Conservation (phyloP, 2,797 vertebrate genomes). For the Muscicapa comitata region DNA sequence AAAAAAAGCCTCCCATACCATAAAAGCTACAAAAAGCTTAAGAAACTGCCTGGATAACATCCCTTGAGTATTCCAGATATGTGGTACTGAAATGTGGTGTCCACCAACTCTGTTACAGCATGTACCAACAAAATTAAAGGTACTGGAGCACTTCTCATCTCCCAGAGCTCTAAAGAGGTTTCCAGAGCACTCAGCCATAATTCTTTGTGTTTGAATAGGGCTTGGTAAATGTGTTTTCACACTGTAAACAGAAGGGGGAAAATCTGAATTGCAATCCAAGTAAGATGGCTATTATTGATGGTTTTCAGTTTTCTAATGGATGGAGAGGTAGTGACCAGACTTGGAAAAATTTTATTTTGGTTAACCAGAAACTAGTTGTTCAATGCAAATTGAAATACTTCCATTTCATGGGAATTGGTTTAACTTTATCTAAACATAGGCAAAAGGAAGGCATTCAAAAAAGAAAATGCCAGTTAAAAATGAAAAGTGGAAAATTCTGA, state of each 20-base stretch:
- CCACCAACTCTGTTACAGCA: neutral
- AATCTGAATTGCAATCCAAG: neutral
- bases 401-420: neutral
- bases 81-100: neutral
- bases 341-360: neutral
- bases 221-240: neutral
- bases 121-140: neutral
- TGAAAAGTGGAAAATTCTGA: neutral
- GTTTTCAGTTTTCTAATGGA: neutral
- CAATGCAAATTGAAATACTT: neutral
- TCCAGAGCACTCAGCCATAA: neutral
- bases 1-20: neutral
- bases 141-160: neutral
- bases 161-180: neutral
- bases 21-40: neutral
- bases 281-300: neutral
- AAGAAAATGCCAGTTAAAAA: neutral
- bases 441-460: neutral
- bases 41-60: neutral
- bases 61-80: neutral
- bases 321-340: neutral
- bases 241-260: neutral
- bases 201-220: neutral
- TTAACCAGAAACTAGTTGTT: neutral
- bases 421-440: neutral